Evolutionary conservation across 1,140 invertebrate genomes (phyloP), one percentile per base, ranked within the genome.

Genomic region (Solenopsis invicta): DNA sequence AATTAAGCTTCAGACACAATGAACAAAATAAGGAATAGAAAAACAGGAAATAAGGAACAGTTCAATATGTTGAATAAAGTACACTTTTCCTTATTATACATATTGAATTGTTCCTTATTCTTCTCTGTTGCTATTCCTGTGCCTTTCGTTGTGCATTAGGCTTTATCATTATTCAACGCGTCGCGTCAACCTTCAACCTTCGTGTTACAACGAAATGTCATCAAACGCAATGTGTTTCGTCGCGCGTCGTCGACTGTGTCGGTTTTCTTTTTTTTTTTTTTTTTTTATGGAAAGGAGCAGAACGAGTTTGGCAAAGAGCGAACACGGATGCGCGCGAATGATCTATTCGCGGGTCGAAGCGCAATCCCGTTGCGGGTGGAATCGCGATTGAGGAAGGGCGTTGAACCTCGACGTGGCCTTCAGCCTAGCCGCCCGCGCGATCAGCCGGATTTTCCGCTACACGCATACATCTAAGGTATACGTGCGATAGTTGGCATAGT

Each of bases 371-470:
- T 78, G 61, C 34, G 59, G 45, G 34, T 75, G 8, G 34, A 67
- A 61, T 37, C 37, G 37, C 45, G 62, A 54, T 50, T 72, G 66
- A 74, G 9, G 77, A 69, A 87, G 93, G 91, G 81, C 93, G 88
- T 92, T 94, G 94, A 94, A 94, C 93, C 88, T 90, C 71, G 86
- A 90, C 88, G 88, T 93, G 92, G 93, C 93, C 93, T 94, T 94
- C 91, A 91, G 89, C 67, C 50, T 77, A 41, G 64, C 71, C 87
- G 89, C 87, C 72, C 87, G 82, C 56, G 81, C 82, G 88, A 93
- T 93, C 93, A 93, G 88, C 90, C 93, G 86, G 86, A 87, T 85
- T 91, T 87, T 90, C 88, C 85, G 82, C 72, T 88, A 87, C 89
- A 88, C 76, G 48, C 56, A 21, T 76, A 18, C 37, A 29, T 34